A percentile compares a stretch with the other conserved stretches of the same genome.
phyloP scores from a whole-genome alignment of 2,888 invertebrate genomes.

The Sminthurides aquaticus region DNA sequence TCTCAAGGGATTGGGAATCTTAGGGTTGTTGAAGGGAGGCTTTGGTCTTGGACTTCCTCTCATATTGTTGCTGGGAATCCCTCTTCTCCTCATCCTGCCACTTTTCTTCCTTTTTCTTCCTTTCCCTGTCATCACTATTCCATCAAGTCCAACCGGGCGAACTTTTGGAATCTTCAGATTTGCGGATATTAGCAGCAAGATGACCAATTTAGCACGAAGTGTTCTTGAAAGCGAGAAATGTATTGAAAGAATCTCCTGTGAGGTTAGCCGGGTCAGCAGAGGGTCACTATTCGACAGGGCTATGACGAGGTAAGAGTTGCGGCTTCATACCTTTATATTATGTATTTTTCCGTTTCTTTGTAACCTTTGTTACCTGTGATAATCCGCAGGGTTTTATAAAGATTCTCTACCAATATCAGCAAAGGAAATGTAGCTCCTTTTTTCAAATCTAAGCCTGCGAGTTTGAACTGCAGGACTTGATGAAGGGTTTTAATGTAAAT shows the following conservation, averaged over 20 bases:
- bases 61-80: slow-evolving; percentile 31
- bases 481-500: too few relatives aligned
- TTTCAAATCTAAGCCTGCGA: too few relatives aligned
- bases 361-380: not conserved
- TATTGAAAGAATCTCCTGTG: slow-evolving; percentile 38
- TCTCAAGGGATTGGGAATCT: slow-evolving; percentile 35
- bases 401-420: too few relatives aligned
- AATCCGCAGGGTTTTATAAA: slow-evolving; percentile 2
- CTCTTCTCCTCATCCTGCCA: slow-evolving; percentile 28
- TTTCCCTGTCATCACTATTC: slow-evolving; percentile 36
- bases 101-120: slow-evolving; percentile 35
- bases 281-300: slow-evolving; percentile 37
- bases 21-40: slow-evolving; percentile 33
- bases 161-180: slow-evolving; percentile 23
- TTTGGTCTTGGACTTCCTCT: slow-evolving; percentile 27
- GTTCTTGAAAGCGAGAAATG: slow-evolving; percentile 41
- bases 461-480: too few relatives aligned
- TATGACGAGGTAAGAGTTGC: slow-evolving; percentile 29
- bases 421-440: too few relatives aligned
- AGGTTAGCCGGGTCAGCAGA: slow-evolving; percentile 34
- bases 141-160: slow-evolving; percentile 8
- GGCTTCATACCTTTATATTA: too few relatives aligned
- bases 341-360: not conserved
- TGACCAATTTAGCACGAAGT: slow-evolving; percentile 22
- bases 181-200: slow-evolving; percentile 28